Evolutionary conservation across 1,140 invertebrate genomes (phyloP).

Genomic region (Bombus pyrosoma): DNA sequence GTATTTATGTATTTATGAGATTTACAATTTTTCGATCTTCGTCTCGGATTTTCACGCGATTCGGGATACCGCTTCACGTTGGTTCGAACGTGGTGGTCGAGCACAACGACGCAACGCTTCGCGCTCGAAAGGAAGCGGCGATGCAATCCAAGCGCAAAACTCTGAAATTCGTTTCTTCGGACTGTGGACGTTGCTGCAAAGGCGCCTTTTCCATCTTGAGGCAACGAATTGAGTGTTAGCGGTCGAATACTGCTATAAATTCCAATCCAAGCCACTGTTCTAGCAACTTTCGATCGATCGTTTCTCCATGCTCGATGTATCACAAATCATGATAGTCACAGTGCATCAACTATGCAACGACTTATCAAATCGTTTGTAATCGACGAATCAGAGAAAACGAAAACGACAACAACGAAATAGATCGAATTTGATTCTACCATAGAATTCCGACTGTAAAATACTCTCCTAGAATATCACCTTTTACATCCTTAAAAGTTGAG

Average conservation of each 20-base stretch:
- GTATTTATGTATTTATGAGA: not conserved
- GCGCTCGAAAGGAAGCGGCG: not conserved
- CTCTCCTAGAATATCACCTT: too few relatives aligned
- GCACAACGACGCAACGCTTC: accelerated
- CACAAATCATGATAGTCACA: not conserved
- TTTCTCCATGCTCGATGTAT: not conserved
- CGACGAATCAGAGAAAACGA: not conserved
- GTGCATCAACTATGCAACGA: not conserved
- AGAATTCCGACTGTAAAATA: too few relatives aligned
- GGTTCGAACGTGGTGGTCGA: too few relatives aligned
- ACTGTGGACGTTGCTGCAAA: not conserved
- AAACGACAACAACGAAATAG: not conserved
- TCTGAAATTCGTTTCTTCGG: not conserved
- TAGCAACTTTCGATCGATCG: not conserved
- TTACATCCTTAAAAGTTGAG: too few relatives aligned
- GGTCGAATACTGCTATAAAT: not conserved
- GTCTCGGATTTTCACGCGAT: not conserved
- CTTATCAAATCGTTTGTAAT: not conserved
- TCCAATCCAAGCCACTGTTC: not conserved
- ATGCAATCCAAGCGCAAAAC: not conserved
- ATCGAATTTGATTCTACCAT: not conserved
- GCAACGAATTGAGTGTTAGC: not conserved
- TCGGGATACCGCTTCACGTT: not conserved
- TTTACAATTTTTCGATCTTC: not conserved
- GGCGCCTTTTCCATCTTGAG: not conserved